Percentiles rank a stretch among this genome's conserved stretches.
These are phyloP conservation scores for Sclerurus mexicanus DNA, from an alignment of 2,113 vertebrate genomes.

Conservation along the genomic window DNA sequence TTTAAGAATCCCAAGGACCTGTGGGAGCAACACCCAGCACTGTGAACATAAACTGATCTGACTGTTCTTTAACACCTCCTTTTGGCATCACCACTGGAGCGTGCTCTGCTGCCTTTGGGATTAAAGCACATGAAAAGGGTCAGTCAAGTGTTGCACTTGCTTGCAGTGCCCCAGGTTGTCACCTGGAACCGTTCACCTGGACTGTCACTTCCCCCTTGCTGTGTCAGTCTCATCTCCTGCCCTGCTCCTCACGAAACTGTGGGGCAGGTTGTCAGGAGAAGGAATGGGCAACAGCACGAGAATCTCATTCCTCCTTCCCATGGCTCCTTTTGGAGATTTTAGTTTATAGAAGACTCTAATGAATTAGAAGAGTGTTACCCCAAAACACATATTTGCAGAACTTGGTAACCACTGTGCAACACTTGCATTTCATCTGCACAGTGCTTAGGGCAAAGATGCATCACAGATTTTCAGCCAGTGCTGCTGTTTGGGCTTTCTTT, in stretches of 20 bases:
- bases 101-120: too few species aligned
- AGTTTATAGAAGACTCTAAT: not conserved
- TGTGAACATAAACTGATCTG: accelerated
- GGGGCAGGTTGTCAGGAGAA: not conserved
- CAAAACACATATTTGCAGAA: not conserved
- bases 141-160: not conserved
- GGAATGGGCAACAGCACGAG: accelerated
- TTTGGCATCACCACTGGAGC: not conserved
- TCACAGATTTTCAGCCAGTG: not conserved
- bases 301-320: not conserved
- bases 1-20: not conserved
- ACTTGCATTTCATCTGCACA: not conserved
- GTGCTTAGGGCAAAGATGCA: not conserved
- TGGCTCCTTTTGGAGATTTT: not conserved
- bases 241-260: not conserved
- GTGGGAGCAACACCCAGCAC: accelerated
- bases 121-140: not conserved
- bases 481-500: not conserved
- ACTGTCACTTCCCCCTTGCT: too few species aligned
- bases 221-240: not conserved
- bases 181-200: not conserved
- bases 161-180: not conserved
- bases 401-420: not conserved
- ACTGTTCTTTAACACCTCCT: not conserved
- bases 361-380: not conserved